These are phyloP conservation scores for Pipa parva DNA, from an alignment of 2,113 vertebrate genomes.

Conservation along the genomic window DNA sequence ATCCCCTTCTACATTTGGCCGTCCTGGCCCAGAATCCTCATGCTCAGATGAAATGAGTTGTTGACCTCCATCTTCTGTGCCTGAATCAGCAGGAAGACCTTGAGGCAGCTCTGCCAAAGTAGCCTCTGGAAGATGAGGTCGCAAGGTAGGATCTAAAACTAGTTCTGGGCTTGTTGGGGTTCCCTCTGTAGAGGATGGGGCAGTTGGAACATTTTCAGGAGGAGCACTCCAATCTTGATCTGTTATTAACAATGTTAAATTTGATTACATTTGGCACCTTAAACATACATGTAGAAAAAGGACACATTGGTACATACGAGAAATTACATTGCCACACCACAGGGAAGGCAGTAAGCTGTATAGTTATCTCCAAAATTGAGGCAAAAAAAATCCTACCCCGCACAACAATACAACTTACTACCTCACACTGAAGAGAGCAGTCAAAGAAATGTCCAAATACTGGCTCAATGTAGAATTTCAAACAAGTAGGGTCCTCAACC, in stretches of 20 bases:
- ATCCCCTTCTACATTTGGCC: conserved; percentile 74
- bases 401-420: conserved; percentile 97
- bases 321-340: conserved; percentile 2
- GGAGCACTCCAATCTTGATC: conserved; percentile 65
- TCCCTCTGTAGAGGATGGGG: conserved; percentile 77
- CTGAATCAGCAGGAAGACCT: conserved; percentile 62
- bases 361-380: conserved; percentile 86
- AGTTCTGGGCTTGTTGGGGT: conserved; percentile 69
- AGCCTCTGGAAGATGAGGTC: conserved; percentile 73
- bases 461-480: too few species aligned
- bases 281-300: neutral
- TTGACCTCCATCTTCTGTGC: conserved; percentile 52
- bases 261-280: too few species aligned
- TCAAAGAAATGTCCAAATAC: neutral
- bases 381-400: conserved; percentile 74
- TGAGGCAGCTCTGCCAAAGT: conserved; percentile 59
- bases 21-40: conserved; percentile 66
- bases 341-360: conserved; percentile 94
- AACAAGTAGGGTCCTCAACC: too few species aligned
- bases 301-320: neutral
- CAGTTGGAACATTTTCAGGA: conserved; percentile 80
- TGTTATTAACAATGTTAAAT: too few species aligned
- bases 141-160: conserved; percentile 77
- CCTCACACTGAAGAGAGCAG: conserved; percentile 74
- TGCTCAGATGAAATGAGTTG: conserved; percentile 68